Base-by-base conservation (phyloP, 2,888 invertebrate genomes). In the Campaea margaritaria region DNA sequence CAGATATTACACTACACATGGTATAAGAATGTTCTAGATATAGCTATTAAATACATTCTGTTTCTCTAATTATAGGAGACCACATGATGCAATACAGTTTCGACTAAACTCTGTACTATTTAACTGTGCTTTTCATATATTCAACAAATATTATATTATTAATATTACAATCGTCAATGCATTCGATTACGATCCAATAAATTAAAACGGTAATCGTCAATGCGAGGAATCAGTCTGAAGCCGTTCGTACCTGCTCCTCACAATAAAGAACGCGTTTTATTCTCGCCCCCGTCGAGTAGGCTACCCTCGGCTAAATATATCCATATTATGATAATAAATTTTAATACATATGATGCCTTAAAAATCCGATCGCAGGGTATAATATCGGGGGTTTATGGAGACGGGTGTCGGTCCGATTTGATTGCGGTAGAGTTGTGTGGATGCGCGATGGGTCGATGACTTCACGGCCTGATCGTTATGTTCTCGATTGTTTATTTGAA, bases 381-480 rank as follows among this genome's bases (percentile, higher is more conserved):
- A 68, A 68, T 52, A 58, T 66, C 51, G 55, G 21, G 54, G 43
- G 51, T 68, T 66, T 68, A 65, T 68, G 65, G 47, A 9, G 39
- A 43, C 42, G 43, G 16, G 9, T 41, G 41, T 16, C 50, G 42
- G 39, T 43, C 42, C 13, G 42, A 45, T 57, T 46, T 51, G 50
- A 57, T 51, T 41, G 45, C 49, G 11, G 21, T n/a, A 10, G 53
- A 39, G 15, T 46, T 46, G 45, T 39, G 45, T 36, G 45, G 13
- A 16, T 12, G 38, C 27, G 48, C 16, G 43, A 43, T 28, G 21
- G 48, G 48, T 56, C 55, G 38, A 28, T 56, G 55, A 55, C 55
- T 49, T 34, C 5, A 3, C 27, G 21, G 13, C 14, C 31, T 13
- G 27, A 27, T 27, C 42, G 8, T 42, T 10, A 21, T 21, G 16